These are phyloP conservation scores for Mobula birostris DNA, from an alignment of 2,113 vertebrate species.

Conservation along the genomic window DNA sequence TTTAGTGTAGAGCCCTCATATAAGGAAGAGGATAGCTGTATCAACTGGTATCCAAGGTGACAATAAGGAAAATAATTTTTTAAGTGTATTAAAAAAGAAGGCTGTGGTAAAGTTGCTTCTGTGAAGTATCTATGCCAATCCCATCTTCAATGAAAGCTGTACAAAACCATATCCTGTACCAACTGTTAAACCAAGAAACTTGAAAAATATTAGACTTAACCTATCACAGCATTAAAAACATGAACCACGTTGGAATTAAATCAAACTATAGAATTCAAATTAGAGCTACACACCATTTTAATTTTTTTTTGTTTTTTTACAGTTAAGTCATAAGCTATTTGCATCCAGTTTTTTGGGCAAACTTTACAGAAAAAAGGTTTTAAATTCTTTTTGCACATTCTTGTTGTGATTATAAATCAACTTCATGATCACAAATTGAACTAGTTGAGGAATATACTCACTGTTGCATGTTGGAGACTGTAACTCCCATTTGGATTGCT, in stretches of 20 bases:
- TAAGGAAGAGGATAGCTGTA: not conserved
- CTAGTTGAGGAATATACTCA: not conserved
- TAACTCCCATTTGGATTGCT: constrained; percentile 2
- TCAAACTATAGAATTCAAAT: constrained; percentile 29
- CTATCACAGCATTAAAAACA: constrained; percentile 34
- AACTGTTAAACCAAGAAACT: constrained; percentile 23
- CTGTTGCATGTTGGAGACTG: not conserved
- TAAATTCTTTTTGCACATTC: not conserved
- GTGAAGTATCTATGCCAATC: constrained; percentile 4
- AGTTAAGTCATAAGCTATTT: constrained; percentile 29
- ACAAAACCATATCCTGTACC: constrained; percentile 33
- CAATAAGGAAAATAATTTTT: not conserved
- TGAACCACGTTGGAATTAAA: constrained; percentile 33
- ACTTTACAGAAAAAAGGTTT: constrained; percentile 1
- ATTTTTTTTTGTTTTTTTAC: constrained; percentile 24
- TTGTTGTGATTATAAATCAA: not conserved
- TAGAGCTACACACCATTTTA: constrained; percentile 33
- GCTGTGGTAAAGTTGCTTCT: constrained; percentile 18
- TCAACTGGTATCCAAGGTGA: not conserved
- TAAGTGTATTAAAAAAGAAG: not conserved
- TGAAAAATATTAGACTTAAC: constrained; percentile 38
- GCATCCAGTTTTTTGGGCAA: constrained; percentile 20
- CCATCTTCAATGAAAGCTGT: constrained; percentile 34
- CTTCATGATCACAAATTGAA: constrained; percentile 6
- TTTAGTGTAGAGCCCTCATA: not conserved